phyloP scores from a whole-genome alignment of 64 coral and sea anemone genomes.

The Montipora efflorescens region DNA sequence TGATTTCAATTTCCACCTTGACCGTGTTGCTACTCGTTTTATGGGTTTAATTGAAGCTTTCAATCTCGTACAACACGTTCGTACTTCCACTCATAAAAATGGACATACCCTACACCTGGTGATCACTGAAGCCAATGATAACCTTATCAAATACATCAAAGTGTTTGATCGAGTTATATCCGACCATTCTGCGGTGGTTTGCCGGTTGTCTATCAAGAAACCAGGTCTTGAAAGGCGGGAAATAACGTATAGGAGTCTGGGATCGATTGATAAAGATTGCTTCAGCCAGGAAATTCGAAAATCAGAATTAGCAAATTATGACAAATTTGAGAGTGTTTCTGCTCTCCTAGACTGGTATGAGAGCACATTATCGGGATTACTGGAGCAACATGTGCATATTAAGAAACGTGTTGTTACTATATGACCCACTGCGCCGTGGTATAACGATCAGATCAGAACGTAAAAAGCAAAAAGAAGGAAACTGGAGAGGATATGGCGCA shows the following conservation, averaged over 20 bases:
- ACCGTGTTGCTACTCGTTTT: too few relatives aligned
- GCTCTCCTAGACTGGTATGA: too few relatives aligned
- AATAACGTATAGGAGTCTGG: constrained; percentile 23
- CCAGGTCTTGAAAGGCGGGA: not conserved
- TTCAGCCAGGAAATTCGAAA: constrained; percentile 33
- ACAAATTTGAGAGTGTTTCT: too few relatives aligned
- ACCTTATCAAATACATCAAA: not conserved
- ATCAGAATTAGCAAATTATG: not conserved
- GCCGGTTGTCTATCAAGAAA: constrained; percentile 17
- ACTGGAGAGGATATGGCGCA: not conserved
- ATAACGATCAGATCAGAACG: constrained; percentile 23
- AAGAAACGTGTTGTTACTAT: constrained; percentile 43
- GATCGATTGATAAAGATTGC: constrained; percentile 24
- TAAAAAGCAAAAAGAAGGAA: constrained; percentile 24
- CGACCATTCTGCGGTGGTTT: not conserved
- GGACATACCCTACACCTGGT: constrained; percentile 42
- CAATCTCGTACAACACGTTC: not conserved
- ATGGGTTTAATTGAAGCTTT: not conserved
- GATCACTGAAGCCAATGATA: constrained; percentile 7
- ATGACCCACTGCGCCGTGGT: constrained; percentile 40
- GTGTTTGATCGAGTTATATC: constrained; percentile 14
- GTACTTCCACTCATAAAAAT: not conserved
- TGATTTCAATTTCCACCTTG: constrained; percentile 5
- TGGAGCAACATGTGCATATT: constrained; percentile 23
- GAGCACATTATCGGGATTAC: too few relatives aligned